A percentile compares a stretch with the other conserved stretches of the same genome.
Evolutionary conservation across 1,140 invertebrate species (phyloP).

Genomic region (Leptonema lineaticorne): DNA sequence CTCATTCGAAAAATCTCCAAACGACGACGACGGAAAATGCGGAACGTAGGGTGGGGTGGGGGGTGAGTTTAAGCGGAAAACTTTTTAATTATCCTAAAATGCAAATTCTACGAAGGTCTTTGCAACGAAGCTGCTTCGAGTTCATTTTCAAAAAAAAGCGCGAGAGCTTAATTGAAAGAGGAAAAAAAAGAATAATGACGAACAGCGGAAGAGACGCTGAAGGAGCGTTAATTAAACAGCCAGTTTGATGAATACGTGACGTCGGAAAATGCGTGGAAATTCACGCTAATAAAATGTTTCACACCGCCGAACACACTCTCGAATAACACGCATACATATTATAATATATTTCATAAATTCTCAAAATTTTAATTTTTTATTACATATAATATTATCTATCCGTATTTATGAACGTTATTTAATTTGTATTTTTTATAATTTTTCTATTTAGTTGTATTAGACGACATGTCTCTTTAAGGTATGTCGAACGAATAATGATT

Average conservation of each 20-base stretch:
- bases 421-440: neutral
- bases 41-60: neutral
- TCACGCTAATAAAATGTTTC: neutral
- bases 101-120: slow-evolving; percentile 18
- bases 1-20: no score
- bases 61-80: neutral
- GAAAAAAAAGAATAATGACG: no score
- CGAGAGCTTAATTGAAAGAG: slow-evolving; percentile 20
- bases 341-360: no score
- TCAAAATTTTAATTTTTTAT: no score
- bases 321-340: no score
- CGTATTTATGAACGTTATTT: neutral
- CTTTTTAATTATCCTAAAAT: slow-evolving; percentile 25
- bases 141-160: slow-evolving; percentile 12
- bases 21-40: no score
- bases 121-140: neutral
- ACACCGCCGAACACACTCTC: neutral
- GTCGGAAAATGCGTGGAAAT: slow-evolving; percentile 4
- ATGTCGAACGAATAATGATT: neutral
- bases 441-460: neutral
- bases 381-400: no score
- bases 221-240: slow-evolving; percentile 17
- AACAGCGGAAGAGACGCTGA: no score
- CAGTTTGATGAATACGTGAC: slow-evolving; percentile 16
- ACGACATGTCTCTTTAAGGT: neutral